Evolutionary conservation across 1,140 invertebrate genomes (phyloP), one percentile per base, ranked within the genome.

Genomic region (Drosophila nikananu): DNA sequence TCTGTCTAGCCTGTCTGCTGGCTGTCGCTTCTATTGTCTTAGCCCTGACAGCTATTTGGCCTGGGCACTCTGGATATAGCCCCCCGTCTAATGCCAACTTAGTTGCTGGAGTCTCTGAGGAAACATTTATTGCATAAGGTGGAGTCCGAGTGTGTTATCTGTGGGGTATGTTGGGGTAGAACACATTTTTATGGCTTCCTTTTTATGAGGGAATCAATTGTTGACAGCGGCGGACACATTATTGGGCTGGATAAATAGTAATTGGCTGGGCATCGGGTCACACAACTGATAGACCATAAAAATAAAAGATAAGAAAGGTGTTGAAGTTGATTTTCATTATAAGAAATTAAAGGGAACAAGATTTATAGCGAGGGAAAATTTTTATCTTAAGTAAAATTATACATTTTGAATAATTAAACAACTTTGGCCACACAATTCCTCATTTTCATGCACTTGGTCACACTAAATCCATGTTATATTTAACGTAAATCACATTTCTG

Each of bases 41-140:
- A 54, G 55, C 46, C 66, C 46, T 83, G 75, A 83, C 80, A 83
- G 75, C 77, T 82, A 74, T 82, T 78, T 64, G 67, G 54, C 32
- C 60, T 30, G 51, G 12, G 37, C 27, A 37, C 17, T 46, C 17
- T 25, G 64, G 46, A 74, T 59, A n/a, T 30, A 57, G 35, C 37
- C 30, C 23, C 62, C 10, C 35, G 67, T 17, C 35, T 67, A 67
- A 70, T 51, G 37, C 42, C 44, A 37, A 44, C 23, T 65, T 49
- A 46, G 42, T 21, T 17, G 48, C 62, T 17, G n/a, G n/a, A 48
- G 32, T 21, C 60, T 7, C 37, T n/a, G 27, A 21, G 23, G 23
- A 39, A 68, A 32, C 67, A 55, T 55, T 46, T 48, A 71, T 68
- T 71, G 63, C 63, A 67, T 9, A 67, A 67, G 48, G 23, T 52